Evolutionary conservation across 2,113 vertebrate genomes (phyloP).

Genomic region (Mirounga angustirostris): DNA sequence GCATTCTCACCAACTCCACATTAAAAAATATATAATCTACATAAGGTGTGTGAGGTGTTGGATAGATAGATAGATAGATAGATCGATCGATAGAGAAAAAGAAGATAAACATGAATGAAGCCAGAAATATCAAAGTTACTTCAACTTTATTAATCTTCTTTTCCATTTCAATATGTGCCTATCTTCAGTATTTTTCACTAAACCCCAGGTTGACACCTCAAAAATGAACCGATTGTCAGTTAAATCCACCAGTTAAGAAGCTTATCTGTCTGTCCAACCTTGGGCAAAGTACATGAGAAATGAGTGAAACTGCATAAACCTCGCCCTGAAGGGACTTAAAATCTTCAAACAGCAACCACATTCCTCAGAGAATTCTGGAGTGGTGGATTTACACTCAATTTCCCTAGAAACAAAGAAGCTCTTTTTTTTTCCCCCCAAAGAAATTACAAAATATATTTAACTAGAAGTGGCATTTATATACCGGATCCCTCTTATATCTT

Average conservation of each 20-base stretch:
- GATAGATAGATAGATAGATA: too few relatives aligned
- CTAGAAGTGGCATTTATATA: not conserved
- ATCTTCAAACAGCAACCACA: slow-evolving; percentile 34
- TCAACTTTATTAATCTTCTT: slow-evolving; percentile 51
- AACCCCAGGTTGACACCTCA: slow-evolving; percentile 12
- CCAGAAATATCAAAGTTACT: not conserved
- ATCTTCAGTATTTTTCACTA: slow-evolving; percentile 24
- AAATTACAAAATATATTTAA: slow-evolving; percentile 30
- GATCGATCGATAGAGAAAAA: not conserved
- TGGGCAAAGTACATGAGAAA: slow-evolving; percentile 38
- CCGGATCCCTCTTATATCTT: not conserved
- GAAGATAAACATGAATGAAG: not conserved
- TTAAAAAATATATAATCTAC: not conserved
- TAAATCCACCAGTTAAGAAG: slow-evolving; percentile 68
- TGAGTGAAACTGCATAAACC: slow-evolving; percentile 34
- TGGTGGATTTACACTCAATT: not conserved
- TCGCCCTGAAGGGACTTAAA: slow-evolving; percentile 7
- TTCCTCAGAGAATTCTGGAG: not conserved
- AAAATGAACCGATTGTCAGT: slow-evolving; percentile 47
- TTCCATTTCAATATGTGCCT: not conserved
- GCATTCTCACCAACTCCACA: not conserved
- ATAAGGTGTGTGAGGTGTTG: not conserved
- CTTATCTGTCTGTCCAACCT: slow-evolving; percentile 65
- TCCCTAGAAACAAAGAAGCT: not conserved
- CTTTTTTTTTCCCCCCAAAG: not conserved